These are phyloP conservation scores for Drosophila anceps DNA, from an alignment of 2,888 invertebrate species.

Conservation along the genomic window DNA sequence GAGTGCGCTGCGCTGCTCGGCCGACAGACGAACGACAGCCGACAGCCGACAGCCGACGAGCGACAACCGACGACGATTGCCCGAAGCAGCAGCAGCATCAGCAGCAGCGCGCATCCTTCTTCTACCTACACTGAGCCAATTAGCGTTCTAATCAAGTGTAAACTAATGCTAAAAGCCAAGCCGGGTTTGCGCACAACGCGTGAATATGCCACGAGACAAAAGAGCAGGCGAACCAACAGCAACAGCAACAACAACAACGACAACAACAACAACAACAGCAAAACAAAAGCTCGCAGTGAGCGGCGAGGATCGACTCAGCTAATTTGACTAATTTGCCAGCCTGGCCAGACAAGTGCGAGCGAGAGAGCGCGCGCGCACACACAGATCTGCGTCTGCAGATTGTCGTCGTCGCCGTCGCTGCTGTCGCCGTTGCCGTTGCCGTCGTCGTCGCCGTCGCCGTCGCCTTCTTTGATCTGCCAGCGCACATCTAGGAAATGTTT, in stretches of 20 bases:
- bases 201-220: constrained; percentile 84
- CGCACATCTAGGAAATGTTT: constrained; percentile 86
- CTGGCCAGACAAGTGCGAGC: constrained; percentile 14
- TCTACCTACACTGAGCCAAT: constrained; percentile 56
- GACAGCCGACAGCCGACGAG: background rate
- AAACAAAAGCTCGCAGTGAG: constrained; percentile 12
- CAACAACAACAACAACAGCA: no score
- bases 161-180: constrained; percentile 80
- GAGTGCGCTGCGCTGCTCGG: constrained; percentile 17
- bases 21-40: background rate
- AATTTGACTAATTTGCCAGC: constrained; percentile 73
- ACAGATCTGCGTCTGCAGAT: constrained; percentile 46
- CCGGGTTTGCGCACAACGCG: constrained; percentile 77
- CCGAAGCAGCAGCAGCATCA: constrained; percentile 1
- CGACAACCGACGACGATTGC: constrained; percentile 6
- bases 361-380: constrained; percentile 1
- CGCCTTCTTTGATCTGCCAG: constrained; percentile 85
- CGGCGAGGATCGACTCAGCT: constrained; percentile 58
- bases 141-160: constrained; percentile 81
- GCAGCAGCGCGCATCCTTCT: constrained; percentile 25
- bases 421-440: constrained; percentile 62
- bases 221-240: constrained; percentile 8
- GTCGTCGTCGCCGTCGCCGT: constrained; percentile 61
- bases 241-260: no score
- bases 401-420: constrained; percentile 63